phyloP scores from a whole-genome alignment of 2,797 vertebrate species.

The Lophotriccus pileatus region DNA sequence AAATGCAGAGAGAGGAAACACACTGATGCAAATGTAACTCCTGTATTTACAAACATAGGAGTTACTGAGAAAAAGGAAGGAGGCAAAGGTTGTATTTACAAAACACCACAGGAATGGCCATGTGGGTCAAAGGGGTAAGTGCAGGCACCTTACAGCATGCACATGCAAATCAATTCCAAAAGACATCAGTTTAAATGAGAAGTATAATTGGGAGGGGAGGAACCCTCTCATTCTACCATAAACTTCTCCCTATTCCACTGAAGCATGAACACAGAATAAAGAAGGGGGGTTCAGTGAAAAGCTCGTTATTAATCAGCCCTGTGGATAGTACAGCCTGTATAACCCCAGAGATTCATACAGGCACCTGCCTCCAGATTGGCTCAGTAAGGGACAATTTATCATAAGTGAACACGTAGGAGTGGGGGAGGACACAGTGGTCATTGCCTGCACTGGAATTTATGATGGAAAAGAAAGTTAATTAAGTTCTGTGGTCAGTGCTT shows the following conservation, averaged over 20 bases:
- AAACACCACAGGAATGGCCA: not conserved
- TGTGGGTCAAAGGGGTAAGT: not conserved
- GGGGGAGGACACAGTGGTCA: slow-evolving; percentile 66
- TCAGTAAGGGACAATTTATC: slow-evolving; percentile 68
- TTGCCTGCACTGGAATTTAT: slow-evolving; percentile 69
- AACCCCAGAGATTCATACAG: slow-evolving; percentile 66
- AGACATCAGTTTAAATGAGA: slow-evolving; percentile 47
- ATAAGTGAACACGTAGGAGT: slow-evolving; percentile 63
- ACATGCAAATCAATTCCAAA: slow-evolving; percentile 54
- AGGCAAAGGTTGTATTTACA: not conserved
- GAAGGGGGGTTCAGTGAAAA: slow-evolving; percentile 16
- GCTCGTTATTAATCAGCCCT: slow-evolving; percentile 59
- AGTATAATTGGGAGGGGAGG: slow-evolving; percentile 53
- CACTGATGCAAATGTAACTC: not conserved
- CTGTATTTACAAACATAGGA: not conserved
- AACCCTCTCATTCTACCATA: slow-evolving; percentile 55
- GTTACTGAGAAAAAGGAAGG: not conserved
- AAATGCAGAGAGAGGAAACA: not conserved
- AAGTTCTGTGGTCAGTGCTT: slow-evolving; percentile 71
- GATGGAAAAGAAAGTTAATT: slow-evolving; percentile 76
- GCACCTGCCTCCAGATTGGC: slow-evolving; percentile 68
- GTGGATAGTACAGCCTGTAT: slow-evolving; percentile 40
- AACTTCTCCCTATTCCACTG: slow-evolving; percentile 49
- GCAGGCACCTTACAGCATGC: not conserved
- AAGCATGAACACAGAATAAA: slow-evolving; percentile 57